phyloP scores from a whole-genome alignment of 2,888 invertebrate genomes.

The Heliothis peltigera region DNA sequence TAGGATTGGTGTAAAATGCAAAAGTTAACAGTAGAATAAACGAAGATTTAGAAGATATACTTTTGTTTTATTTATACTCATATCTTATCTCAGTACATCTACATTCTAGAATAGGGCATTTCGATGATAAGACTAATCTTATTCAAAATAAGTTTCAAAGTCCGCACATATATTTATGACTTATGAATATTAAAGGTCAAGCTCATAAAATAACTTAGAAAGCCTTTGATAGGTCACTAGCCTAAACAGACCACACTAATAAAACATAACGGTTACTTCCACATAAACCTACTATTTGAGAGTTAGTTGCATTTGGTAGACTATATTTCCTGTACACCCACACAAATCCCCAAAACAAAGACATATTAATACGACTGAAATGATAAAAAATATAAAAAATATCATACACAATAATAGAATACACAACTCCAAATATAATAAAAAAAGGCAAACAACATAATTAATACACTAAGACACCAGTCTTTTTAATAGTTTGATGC shows the following conservation, averaged over 20 bases:
- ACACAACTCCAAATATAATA: neutral
- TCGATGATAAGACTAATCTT: neutral
- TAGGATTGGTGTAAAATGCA: constrained; percentile 17
- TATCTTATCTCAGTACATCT: neutral
- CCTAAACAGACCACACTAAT: constrained; percentile 1
- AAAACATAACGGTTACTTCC: constrained; percentile 18
- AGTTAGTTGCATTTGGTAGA: constrained; percentile 6
- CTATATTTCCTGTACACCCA: constrained; percentile 25
- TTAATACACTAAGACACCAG: neutral
- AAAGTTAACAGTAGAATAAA: constrained; percentile 39
- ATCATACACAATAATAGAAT: neutral
- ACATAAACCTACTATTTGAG: neutral
- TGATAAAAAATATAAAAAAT: neutral
- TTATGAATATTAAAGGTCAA: constrained; percentile 13
- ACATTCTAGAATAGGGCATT: neutral
- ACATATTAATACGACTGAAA: constrained; percentile 20
- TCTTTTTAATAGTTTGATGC: too few species aligned
- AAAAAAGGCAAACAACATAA: neutral
- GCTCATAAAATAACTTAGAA: constrained; percentile 8
- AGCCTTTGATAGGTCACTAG: constrained; percentile 30
- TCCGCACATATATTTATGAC: constrained; percentile 2
- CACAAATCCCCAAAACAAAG: constrained; percentile 9
- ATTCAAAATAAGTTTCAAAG: too few species aligned
- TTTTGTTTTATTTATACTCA: constrained; percentile 40
- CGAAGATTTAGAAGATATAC: constrained; percentile 28